Conservation (phyloP, 1,140 invertebrate species). For the Platyura marginata region DNA sequence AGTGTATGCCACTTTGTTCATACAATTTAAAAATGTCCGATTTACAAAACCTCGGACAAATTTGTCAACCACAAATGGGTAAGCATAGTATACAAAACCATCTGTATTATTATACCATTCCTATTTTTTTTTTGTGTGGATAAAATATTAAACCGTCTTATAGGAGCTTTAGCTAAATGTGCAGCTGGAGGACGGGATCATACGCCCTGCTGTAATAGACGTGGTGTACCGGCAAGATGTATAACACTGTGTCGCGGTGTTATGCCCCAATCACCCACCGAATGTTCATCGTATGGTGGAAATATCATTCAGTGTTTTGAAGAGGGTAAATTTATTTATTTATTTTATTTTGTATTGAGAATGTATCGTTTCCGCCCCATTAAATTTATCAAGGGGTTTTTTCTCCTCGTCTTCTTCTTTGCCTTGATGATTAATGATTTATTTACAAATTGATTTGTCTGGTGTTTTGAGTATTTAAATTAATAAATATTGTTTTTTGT, state of each 20-base stretch:
- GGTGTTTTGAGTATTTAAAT: too few relatives aligned
- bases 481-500: too few relatives aligned
- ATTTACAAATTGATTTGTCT: too few relatives aligned
- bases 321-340: slow-evolving; percentile 49
- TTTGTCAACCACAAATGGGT: slow-evolving; percentile 23
- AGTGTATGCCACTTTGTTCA: slow-evolving; percentile 62
- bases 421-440: too few relatives aligned
- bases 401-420: too few relatives aligned
- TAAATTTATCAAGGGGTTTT: too few relatives aligned
- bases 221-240: slow-evolving; percentile 52
- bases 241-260: slow-evolving; percentile 55
- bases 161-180: slow-evolving; percentile 27
- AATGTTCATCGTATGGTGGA: slow-evolving; percentile 48
- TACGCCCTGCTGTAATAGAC: slow-evolving; percentile 45
- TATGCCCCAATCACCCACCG: slow-evolving; percentile 28
- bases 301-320: slow-evolving; percentile 72
- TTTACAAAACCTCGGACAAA: slow-evolving; percentile 36
- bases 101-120: too few relatives aligned
- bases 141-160: neutral
- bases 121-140: neutral
- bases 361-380: too few relatives aligned
- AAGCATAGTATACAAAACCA: slow-evolving; percentile 7
- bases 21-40: slow-evolving; percentile 66
- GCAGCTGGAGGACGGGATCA: slow-evolving; percentile 59
- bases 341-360: too few relatives aligned